Evolutionary conservation across 1,140 invertebrate species (phyloP), one percentile per base, ranked within the genome.

Genomic region (Radopholus similis): DNA sequence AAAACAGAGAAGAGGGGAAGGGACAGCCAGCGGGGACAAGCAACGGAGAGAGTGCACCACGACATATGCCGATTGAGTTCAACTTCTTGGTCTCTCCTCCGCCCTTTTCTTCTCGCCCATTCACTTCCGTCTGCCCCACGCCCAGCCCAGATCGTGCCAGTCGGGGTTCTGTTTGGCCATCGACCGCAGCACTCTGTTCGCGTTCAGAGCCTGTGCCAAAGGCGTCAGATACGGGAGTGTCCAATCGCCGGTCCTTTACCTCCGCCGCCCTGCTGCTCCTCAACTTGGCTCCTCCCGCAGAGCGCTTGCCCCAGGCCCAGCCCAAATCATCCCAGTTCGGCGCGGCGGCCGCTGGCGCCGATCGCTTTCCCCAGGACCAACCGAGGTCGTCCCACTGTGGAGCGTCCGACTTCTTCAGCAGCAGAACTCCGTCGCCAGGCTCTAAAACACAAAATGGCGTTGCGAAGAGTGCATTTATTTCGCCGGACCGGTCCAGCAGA

Each of bases 131-230:
- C 51, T 38, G n/a, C 72, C 72, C 72, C 72, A 74, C n/a, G 72
- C 68, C 72, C 72, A 74, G 9, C 72, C 72, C 4, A 74, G 44
- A 60, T 74, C 72, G 64, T 72, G 60, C 72, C 72, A 74, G 47
- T 74, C 72, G 11, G 72, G 72, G 34, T 56, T 74, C 34, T 74
- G 64, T 53, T 74, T 74, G 23, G 9, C 49, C 18, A 49, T 49
- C 8, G 58, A 62, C 15, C 58, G 58, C 40, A 62, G 32, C 40
- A 62, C 58, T n/a, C 58, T 35, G 28, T 42, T 49, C 2, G 15
- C 44, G n/a, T 26, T 23, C 21, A 51, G 9, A 11, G 47, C 23
- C 47, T 51, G 47, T 4, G 23, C 42, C n/a, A 13, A 49, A 49
- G 18, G 15, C 6, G 44, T 3, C 26, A 21, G 26, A 49, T 49